phyloP scores from a whole-genome alignment of 2,113 vertebrate genomes.

The Condylura cristata region DNA sequence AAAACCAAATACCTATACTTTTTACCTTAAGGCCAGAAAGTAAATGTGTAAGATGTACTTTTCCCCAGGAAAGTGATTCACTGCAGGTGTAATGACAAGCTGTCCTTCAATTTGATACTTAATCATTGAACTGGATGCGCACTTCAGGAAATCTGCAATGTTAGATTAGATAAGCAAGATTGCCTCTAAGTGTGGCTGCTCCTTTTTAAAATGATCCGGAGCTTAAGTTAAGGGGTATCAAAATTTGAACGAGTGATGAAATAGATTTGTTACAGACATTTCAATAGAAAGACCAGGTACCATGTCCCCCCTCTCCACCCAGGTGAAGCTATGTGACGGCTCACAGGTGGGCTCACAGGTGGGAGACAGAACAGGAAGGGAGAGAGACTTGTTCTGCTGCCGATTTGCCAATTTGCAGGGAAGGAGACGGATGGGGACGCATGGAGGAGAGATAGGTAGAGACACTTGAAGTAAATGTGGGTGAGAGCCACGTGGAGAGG shows the following conservation, averaged over 20 bases:
- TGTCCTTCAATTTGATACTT: background rate
- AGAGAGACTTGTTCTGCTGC: no score
- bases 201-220: background rate
- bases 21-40: conserved; percentile 43
- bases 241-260: background rate
- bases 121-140: conserved; percentile 44
- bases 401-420: no score
- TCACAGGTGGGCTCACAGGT: no score
- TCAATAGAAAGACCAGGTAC: no score
- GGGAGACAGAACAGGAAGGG: no score
- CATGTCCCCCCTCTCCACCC: no score
- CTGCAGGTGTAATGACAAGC: conserved; percentile 17
- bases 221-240: conserved; percentile 9
- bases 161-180: conserved; percentile 13
- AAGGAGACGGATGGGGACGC: no score
- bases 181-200: conserved; percentile 41
- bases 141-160: background rate
- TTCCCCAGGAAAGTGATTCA: conserved; percentile 44
- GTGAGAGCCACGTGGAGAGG: no score
- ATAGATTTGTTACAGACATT: no score
- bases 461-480: no score
- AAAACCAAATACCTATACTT: background rate
- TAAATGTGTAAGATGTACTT: conserved; percentile 37
- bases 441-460: no score
- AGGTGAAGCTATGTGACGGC: no score